Base-by-base conservation (phyloP, 1,140 invertebrate genomes). In the Chironomus tepperi region DNA sequence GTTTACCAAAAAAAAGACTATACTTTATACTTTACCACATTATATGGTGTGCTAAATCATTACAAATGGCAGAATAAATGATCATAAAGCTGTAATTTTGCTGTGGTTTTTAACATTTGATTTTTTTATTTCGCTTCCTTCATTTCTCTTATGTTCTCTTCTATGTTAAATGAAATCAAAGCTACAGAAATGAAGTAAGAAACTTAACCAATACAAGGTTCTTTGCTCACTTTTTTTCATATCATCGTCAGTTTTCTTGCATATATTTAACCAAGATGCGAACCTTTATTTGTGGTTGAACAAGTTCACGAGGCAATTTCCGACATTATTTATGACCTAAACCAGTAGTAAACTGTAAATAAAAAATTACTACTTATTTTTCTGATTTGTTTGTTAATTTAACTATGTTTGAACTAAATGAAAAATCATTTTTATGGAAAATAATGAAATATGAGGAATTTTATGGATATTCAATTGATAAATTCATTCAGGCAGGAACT, bases 1-100 rank as follows among this genome's bases (percentile, higher is more conserved):
- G n/a, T n/a, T 57, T 57, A 3, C n/a, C 47, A n/a, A n/a, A n/a
- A n/a, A n/a, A n/a, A n/a, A n/a, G n/a, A n/a, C n/a, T n/a, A n/a
- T 57, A 9, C 15, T 57, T 57, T 57, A 1, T n/a, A 15, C 10
- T 15, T 57, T 57, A 57, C 47, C 47, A 57, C 47, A 57, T 57
- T 57, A 57, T 57, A 57, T 12, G n/a, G 47, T 57, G 47, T 57
- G 47, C 47, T 57, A 57, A 57, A 57, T 57, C 47, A 57, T 57
- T 57, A 57, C 47, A 57, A 57, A 57, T 57, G 47, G 47, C n/a
- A 57, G 47, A 57, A 57, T 57, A 57, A 57, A 57, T 57, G 47
- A 57, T 57, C 47, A 57, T 57, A 57, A 57, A 57, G 47, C 47
- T 57, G 47, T 57, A 57, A 57, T 57, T 57, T 57, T 57, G 47